Base-by-base conservation (phyloP, 2,113 vertebrate species). In the Ellobius talpinus region DNA sequence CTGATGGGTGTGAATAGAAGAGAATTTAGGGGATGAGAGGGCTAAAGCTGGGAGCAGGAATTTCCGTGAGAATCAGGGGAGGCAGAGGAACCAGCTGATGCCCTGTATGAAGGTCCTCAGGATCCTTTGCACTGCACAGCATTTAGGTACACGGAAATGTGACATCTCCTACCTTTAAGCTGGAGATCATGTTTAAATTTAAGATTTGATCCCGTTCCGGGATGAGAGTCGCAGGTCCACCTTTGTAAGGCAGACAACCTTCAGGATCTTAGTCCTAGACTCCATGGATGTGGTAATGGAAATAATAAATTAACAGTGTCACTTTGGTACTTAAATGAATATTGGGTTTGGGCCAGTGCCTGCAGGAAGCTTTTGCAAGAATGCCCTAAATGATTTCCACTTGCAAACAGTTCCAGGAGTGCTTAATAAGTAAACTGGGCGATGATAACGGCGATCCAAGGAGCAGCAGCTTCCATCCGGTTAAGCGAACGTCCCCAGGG, bases 361-460 rank as follows among this genome's bases (percentile, higher is more conserved):
- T 78, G 91, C 82, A 72, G 93, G 91, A 81, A 90, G 79, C 95
- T 84, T 93, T 89, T 61, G 33, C 82, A 58, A 68, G 61, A 96
- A 93, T 26, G 78, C 78, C 63, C 78, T 66, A 76, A 89, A 84
- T n/a, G 78, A 86, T 94, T 97, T 95, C 89, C 90, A 86, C 61
- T 87, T 16, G 84, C 84, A 90, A 86, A 73, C 55, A 3, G 78
- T 94, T 74, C 65, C 9, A 50, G 58, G 84, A 94, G 70, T 93
- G 68, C 79, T 90, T 88, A 72, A 21, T 93, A 90, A 95, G 76
- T 8, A 76, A 72, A 3, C 87, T 52, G 66, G 70, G 95, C 21
- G 52, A 26, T 42, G 29, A 24, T 23, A 31, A 21, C 7, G 66
- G 70, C 36, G 36, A 74, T 81, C 79, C 58, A n/a, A 31, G 6